Conservation (phyloP, 2,888 invertebrate genomes). For the Ischnus inquisitorius region DNA sequence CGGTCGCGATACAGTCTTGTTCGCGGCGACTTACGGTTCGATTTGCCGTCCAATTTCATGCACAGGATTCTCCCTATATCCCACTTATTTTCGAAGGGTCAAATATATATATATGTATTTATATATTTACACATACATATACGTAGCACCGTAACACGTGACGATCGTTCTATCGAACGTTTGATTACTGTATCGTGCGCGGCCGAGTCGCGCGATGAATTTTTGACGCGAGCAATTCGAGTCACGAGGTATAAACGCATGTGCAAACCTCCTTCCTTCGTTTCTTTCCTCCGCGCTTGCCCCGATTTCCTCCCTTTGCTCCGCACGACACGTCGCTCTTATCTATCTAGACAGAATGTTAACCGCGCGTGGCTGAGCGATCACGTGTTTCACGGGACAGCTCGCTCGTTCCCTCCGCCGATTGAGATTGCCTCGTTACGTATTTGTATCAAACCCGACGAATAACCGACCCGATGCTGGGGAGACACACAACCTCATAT, state of each 20-base stretch:
- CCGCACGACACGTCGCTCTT: neutral
- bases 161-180: slow-evolving; percentile 2
- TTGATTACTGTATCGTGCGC: neutral
- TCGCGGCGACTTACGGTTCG: slow-evolving; percentile 41
- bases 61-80: slow-evolving; percentile 15
- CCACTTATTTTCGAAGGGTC: neutral
- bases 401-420: slow-evolving; percentile 31
- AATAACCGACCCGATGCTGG: too few species aligned
- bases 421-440: slow-evolving; percentile 8
- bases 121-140: neutral
- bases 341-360: neutral
- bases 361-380: slow-evolving; percentile 4
- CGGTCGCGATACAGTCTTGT: slow-evolving; percentile 24
- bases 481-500: neutral
- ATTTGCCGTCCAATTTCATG: slow-evolving; percentile 30
- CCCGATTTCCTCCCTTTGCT: neutral
- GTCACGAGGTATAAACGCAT: slow-evolving; percentile 16
- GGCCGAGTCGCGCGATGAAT: slow-evolving; percentile 13
- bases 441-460: neutral
- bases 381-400: slow-evolving; percentile 23
- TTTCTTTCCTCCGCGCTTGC: neutral
- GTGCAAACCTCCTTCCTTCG: neutral
- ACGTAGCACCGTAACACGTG: slow-evolving; percentile 8
- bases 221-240: slow-evolving; percentile 25
- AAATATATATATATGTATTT: neutral